Evolutionary conservation across 2,888 invertebrate species (phyloP), one percentile per base, ranked within the genome.

Genomic region (Dioctria rufipes): DNA sequence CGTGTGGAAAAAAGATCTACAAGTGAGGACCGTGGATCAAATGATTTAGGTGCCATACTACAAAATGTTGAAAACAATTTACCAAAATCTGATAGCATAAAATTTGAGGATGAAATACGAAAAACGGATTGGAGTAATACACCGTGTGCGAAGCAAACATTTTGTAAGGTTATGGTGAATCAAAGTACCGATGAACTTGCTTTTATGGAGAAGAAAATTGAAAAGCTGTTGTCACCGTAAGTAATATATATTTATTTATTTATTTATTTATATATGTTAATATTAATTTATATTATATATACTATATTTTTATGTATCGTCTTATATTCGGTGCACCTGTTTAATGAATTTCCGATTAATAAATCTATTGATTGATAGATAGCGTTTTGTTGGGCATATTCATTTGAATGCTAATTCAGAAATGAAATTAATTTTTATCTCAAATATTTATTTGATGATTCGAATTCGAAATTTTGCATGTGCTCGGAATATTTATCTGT

Each of bases 131-230:
- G 95, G 95, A 91, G 92, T 46, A 93, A 94, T 87, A 94, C 94
- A 3, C 93, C 93, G 78, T 95, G 95, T 86, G 94, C 95, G 3
- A 95, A 95, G 86, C 92, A 91, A 85, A 91, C 94, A 83, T 94
- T 95, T 89, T 95, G 95, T 88, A 93, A 94, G 85, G 93, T 93
- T 63, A 93, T 95, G 91, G 89, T 93, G 60, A 90, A 92, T 81
- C 94, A 94, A 84, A 90, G 92, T 75, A 91, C 92, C 2, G 94
- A 95, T 86, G 93, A 94, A 43, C 89, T 93, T 82, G 91, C 93
- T 83, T 90, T 93, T 63, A 95, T 95, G 94, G 95, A 95, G 89
- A 95, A 95, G 90, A 94, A 94, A 87, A 95, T 95, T 93, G 92
- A 93, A 85, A 92, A 92, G 71, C 90, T 94, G 85, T 89, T 95